These are phyloP conservation scores for Tapirus indicus DNA, from an alignment of 2,797 vertebrate species.

Conservation along the genomic window DNA sequence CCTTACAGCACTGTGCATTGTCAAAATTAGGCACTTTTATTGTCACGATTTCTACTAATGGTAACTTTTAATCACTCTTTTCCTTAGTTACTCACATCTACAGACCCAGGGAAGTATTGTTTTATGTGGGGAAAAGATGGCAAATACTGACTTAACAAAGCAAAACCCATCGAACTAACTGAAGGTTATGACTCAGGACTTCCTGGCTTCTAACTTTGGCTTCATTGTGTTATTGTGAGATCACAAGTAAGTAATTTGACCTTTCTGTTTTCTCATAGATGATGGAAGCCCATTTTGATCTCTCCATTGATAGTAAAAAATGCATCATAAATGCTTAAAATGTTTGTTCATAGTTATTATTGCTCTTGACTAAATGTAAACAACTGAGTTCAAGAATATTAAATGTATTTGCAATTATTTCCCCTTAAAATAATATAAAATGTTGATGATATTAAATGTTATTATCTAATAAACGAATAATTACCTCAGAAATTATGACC, in stretches of 20 bases:
- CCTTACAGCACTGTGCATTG: not conserved
- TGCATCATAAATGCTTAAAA: not conserved
- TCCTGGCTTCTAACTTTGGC: not conserved
- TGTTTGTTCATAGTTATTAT: constrained; percentile 17
- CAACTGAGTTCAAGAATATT: not conserved
- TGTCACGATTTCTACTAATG: not conserved
- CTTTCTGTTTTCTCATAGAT: not conserved
- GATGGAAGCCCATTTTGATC: not conserved
- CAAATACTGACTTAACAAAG: not conserved
- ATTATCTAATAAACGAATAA: too few species aligned
- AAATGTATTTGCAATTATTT: not conserved
- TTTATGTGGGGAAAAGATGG: not conserved
- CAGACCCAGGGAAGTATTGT: not conserved
- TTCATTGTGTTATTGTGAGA: not conserved
- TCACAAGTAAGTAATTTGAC: not conserved
- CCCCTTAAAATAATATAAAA: not conserved
- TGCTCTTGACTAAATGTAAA: not conserved
- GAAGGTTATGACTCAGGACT: not conserved
- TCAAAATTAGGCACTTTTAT: not conserved
- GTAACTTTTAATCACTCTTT: not conserved
- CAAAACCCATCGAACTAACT: not conserved
- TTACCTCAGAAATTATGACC: too few species aligned
- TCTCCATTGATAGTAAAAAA: not conserved
- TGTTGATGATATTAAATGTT: not conserved
- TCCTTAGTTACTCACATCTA: not conserved